phyloP scores from a whole-genome alignment of 2,113 vertebrate species.

The Melanostigma gelatinosum region DNA sequence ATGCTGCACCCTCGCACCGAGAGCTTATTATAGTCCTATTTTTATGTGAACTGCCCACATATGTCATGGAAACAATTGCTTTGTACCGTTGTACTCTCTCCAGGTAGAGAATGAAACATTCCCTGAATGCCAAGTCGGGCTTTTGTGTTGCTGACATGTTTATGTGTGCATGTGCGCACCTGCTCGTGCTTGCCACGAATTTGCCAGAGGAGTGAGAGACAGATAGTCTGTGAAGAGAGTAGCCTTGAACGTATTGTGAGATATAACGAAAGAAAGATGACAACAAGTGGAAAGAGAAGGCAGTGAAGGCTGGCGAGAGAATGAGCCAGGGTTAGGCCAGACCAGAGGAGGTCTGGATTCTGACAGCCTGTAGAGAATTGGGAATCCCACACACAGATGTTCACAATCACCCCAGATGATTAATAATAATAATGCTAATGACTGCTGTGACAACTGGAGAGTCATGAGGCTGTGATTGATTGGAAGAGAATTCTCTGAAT shows the following conservation, averaged over 20 bases:
- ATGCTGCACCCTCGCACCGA: conserved; percentile 18
- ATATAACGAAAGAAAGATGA: conserved; percentile 60
- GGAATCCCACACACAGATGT: conserved; percentile 78
- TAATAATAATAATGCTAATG: conserved; percentile 63
- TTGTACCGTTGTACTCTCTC: conserved; percentile 60
- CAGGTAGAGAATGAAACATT: conserved; percentile 53
- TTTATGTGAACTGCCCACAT: conserved; percentile 39
- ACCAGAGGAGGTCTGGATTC: conserved; percentile 54
- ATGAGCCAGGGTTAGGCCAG: conserved; percentile 29
- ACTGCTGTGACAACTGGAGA: conserved; percentile 46
- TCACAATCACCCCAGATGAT: conserved; percentile 65
- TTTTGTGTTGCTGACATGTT: conserved; percentile 56
- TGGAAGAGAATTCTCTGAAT: conserved; percentile 45
- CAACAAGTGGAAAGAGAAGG: conserved; percentile 45
- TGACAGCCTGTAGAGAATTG: conserved; percentile 56
- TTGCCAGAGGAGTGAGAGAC: conserved; percentile 11
- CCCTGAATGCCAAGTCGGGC: conserved; percentile 45
- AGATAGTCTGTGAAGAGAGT: neutral
- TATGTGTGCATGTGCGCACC: conserved; percentile 21
- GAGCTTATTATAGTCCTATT: conserved; percentile 41
- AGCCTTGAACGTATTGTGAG: neutral
- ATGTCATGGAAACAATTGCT: conserved; percentile 26
- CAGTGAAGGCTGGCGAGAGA: conserved; percentile 41
- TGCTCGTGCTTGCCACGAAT: conserved; percentile 10
- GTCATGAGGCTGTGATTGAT: conserved; percentile 47